Percentiles rank a stretch among this genome's conserved stretches.
These are phyloP conservation scores for Ahaetulla prasina DNA, from an alignment of 2,113 vertebrate genomes.

Conservation along the genomic window DNA sequence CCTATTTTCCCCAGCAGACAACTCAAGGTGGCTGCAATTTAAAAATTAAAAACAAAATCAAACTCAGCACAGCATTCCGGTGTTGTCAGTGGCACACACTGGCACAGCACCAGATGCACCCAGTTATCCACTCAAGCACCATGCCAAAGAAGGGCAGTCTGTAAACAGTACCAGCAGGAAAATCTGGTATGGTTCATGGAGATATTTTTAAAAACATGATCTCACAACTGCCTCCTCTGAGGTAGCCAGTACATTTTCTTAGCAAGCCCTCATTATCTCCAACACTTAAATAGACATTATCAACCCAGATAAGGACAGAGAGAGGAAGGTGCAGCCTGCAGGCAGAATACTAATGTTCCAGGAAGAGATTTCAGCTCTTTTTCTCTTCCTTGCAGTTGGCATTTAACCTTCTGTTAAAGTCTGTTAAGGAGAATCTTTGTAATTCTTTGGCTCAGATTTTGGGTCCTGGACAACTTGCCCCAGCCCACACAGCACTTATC, in stretches of 20 bases:
- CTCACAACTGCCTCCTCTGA: background rate
- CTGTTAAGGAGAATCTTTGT: background rate
- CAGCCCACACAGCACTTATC: no score
- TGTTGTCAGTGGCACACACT: background rate
- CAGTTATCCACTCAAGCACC: background rate
- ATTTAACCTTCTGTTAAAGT: background rate
- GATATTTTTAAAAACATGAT: background rate
- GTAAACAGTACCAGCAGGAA: background rate
- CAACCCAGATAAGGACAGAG: background rate
- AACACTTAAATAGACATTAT: background rate
- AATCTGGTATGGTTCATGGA: background rate
- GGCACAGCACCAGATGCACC: background rate
- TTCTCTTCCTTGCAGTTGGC: background rate
- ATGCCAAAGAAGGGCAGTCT: background rate
- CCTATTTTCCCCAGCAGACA: background rate
- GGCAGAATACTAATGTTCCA: background rate
- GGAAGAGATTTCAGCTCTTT: background rate
- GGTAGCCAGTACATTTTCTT: background rate
- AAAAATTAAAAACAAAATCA: background rate
- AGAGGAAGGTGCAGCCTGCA: background rate
- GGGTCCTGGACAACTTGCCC: background rate
- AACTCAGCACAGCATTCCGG: background rate
- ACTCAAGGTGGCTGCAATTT: background rate
- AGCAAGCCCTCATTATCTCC: background rate
- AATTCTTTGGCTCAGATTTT: background rate